Evolutionary conservation across 2,113 vertebrate species (phyloP).

Genomic region (Setophaga kirtlandii): DNA sequence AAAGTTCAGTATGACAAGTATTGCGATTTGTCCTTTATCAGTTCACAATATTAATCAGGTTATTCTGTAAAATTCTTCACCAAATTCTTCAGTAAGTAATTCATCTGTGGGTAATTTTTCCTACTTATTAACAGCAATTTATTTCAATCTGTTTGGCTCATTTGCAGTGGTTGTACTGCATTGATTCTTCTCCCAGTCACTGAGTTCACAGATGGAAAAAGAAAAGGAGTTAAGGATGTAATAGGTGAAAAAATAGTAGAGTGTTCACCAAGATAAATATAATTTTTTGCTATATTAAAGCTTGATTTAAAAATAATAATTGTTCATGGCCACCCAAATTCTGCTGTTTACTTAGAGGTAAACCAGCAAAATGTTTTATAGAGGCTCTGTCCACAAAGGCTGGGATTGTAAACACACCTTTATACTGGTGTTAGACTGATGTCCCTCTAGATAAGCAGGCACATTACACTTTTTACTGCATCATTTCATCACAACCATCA

Average conservation of each 20-base stretch:
- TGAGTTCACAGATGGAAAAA: neutral
- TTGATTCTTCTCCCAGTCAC: neutral
- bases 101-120: neutral
- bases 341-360: neutral
- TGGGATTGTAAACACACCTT: neutral
- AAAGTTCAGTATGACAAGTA: neutral
- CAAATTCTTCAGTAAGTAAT: neutral
- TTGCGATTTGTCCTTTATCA: neutral
- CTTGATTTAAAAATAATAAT: neutral
- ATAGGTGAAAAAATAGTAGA: neutral
- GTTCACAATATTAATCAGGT: neutral
- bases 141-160: neutral
- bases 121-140: neutral
- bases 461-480: neutral
- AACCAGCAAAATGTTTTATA: neutral
- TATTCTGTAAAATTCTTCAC: neutral
- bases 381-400: neutral
- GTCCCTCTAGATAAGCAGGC: neutral
- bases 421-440: neutral
- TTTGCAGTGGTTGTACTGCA: neutral
- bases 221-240: neutral
- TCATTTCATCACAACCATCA: conserved; percentile 5
- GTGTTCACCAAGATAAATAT: neutral
- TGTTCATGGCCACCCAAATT: neutral
- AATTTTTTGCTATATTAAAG: neutral